Conservation (phyloP, 1,140 invertebrate genomes). For the Drosophila grimshawi region DNA sequence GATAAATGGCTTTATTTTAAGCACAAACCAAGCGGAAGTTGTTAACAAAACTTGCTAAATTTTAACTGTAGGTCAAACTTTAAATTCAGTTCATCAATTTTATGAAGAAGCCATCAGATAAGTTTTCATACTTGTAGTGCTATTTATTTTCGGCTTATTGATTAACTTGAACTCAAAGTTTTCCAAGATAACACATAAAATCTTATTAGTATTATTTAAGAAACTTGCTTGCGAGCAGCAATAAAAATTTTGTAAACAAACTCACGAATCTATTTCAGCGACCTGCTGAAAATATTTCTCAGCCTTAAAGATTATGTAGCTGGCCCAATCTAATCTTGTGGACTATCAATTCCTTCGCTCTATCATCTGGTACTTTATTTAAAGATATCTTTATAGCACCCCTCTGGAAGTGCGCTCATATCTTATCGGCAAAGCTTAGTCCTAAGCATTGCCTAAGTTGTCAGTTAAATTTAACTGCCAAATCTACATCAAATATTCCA, state of each 20-base stretch:
- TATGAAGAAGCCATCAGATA: constrained; percentile 22
- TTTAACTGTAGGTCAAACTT: constrained; percentile 17
- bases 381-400: constrained; percentile 3
- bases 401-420: constrained; percentile 5
- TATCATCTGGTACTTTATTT: background rate
- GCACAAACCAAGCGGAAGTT: constrained; percentile 17
- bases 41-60: constrained; percentile 19
- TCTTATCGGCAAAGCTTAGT: constrained; percentile 8
- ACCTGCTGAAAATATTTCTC: too few relatives aligned
- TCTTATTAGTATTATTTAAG: too few relatives aligned
- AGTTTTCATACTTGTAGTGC: background rate
- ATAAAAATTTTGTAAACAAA: too few relatives aligned
- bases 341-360: background rate
- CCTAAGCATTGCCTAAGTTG: constrained; percentile 25
- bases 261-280: too few relatives aligned
- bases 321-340: background rate
- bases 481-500: constrained; percentile 41
- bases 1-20: constrained; percentile 46
- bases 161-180: background rate
- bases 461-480: constrained; percentile 38
- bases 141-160: background rate
- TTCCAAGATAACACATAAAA: background rate
- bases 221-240: too few relatives aligned
- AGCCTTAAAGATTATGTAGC: background rate
- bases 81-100: constrained; percentile 11